Evolutionary conservation across 2,113 vertebrate species (phyloP).

Genomic region (Stegostoma tigrinum): DNA sequence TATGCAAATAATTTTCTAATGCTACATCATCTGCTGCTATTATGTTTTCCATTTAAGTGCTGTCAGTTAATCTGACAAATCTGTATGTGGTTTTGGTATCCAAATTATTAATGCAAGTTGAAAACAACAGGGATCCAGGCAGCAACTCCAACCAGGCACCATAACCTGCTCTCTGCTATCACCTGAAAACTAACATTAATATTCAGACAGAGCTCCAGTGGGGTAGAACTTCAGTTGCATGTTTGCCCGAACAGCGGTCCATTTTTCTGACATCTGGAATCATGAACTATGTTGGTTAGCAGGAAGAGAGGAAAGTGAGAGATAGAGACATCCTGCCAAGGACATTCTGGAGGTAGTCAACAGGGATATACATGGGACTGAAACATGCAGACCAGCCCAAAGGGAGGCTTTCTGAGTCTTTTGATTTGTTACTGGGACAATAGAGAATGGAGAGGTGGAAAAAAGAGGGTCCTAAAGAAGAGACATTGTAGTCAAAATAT

Average conservation of each 20-base stretch:
- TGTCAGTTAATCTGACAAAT: background rate
- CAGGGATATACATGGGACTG: background rate
- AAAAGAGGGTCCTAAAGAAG: background rate
- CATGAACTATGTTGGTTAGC: background rate
- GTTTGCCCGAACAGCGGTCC: background rate
- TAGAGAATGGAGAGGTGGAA: background rate
- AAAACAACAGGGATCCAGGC: background rate
- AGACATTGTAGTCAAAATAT: too few species aligned
- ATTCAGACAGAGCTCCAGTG: background rate
- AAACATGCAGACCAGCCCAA: background rate
- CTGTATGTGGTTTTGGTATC: background rate
- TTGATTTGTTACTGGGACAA: background rate
- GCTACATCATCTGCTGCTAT: background rate
- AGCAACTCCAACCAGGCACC: background rate
- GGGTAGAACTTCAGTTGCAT: background rate
- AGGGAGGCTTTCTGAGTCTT: background rate
- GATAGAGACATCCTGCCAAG: background rate
- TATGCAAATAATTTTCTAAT: background rate
- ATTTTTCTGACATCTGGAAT: background rate
- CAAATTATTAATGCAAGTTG: background rate
- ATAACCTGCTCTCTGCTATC: background rate
- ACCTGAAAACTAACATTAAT: background rate
- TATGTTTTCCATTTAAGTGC: background rate
- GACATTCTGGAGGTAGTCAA: background rate
- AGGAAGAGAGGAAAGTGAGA: background rate